Evolutionary conservation across 2,113 vertebrate genomes (phyloP), one percentile per base, ranked within the genome.

Genomic region (Microcebus murinus): DNA sequence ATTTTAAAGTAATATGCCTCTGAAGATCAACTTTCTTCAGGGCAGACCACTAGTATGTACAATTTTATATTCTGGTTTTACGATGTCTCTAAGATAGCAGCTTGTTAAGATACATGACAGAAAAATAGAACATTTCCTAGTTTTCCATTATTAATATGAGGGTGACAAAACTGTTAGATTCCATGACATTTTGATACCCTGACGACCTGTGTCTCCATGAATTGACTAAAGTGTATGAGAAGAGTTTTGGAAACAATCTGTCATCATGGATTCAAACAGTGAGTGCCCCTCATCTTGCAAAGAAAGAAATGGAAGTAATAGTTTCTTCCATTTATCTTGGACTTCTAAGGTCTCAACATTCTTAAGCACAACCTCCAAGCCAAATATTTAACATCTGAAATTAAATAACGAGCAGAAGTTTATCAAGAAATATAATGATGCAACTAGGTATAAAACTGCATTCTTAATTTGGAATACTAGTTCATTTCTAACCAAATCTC

Each of bases 401-500:
- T 61, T 77, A 89, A 91, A 55, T 42, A 93, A 39, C 14, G 0
- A 93, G 12, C 9, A 83, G 21, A 90, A 77, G 21, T 76, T 92
- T 90, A 81, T 39, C 27, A 92, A 81, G 14, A 93, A 93, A 93
- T 39, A 1, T 39, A 59, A 7, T 61, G 20, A 83, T 93, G 29
- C 6, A 73, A 1, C 3, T 70, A 55, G 9, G 1, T 57, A 42
- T 68, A 84, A 74, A 82, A 48, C 1, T 1, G 71, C 3, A 80
- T 17, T 80, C 92, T 77, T 31, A 79, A 77, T 87, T 94, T 92
- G 36, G 80, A 59, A 77, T 84, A 45, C 12, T 48, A 42, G 52
- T 88, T 97, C 8, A 82, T n/a, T 90, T 93, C 87, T 50, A 95
- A 68, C 12, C 34, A 96, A 92, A 79, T 94, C 23, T 73, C 29